Evolutionary conservation across 1,140 invertebrate species (phyloP).

Genomic region (Sycobia sp.): DNA sequence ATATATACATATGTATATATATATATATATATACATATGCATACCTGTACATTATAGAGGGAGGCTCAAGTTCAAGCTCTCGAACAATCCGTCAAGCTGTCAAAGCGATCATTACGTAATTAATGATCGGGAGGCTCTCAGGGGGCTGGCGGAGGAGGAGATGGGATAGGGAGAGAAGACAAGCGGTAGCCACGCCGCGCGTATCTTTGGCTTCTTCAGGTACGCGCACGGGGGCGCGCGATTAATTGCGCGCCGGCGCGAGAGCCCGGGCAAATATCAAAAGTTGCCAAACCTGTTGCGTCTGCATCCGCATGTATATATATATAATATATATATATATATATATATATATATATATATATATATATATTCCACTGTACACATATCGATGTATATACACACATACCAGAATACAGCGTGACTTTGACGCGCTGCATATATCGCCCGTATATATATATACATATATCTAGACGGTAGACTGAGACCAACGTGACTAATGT

Average conservation of each 20-base stretch:
- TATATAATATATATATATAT: too few relatives aligned
- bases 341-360: too few relatives aligned
- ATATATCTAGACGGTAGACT: too few relatives aligned
- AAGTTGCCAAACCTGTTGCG: constrained; percentile 43
- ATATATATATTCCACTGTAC: neutral
- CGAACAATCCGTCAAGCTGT: constrained; percentile 15
- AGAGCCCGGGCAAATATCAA: too few relatives aligned
- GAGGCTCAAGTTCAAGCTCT: too few relatives aligned
- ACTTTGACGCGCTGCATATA: constrained; percentile 38
- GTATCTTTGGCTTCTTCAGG: constrained; percentile 38
- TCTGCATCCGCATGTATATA: neutral
- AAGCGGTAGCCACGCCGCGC: constrained; percentile 18
- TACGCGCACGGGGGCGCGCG: constrained; percentile 34
- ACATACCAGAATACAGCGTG: too few relatives aligned
- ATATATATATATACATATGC: too few relatives aligned
- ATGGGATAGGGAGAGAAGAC: constrained; percentile 6
- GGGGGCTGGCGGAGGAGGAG: too few relatives aligned
- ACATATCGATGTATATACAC: too few relatives aligned
- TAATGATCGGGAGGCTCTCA: constrained; percentile 36
- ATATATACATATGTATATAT: too few relatives aligned
- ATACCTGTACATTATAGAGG: too few relatives aligned
- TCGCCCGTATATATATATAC: constrained; percentile 25
- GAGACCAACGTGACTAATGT: constrained; percentile 42
- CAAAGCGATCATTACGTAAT: constrained; percentile 43
- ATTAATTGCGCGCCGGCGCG: constrained; percentile 41